These are phyloP conservation scores for Zaprionus camerounensis DNA, from an alignment of 1,140 invertebrate species.

Conservation along the genomic window DNA sequence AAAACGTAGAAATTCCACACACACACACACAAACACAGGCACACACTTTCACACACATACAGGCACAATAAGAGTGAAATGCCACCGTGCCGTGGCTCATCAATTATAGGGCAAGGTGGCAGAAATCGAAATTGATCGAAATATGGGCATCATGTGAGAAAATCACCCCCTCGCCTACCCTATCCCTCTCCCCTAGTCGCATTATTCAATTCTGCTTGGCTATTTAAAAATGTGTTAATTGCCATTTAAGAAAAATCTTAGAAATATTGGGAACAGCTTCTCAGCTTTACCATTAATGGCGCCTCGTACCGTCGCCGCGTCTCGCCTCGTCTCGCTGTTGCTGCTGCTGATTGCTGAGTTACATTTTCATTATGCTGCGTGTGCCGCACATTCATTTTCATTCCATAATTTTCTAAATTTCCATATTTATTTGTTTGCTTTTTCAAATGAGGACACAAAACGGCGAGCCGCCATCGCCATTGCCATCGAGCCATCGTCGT, in stretches of 20 bases:
- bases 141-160: constrained; percentile 36
- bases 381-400: constrained; percentile 21
- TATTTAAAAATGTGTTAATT: constrained; percentile 41
- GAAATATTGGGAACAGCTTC: constrained; percentile 10
- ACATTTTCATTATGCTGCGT: constrained; percentile 69
- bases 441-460: constrained; percentile 52
- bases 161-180: background rate
- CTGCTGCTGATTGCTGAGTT: constrained; percentile 31
- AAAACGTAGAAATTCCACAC: constrained; percentile 39
- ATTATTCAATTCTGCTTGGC: background rate
- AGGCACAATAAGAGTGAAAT: constrained; percentile 22
- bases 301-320: background rate
- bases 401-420: constrained; percentile 43
- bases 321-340: background rate
- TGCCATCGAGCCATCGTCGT: background rate
- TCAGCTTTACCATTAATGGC: constrained; percentile 16
- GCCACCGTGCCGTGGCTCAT: constrained; percentile 20
- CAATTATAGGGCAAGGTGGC: constrained; percentile 53
- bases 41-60: background rate
- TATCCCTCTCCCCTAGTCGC: background rate
- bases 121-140: constrained; percentile 50
- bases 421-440: constrained; percentile 55
- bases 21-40: background rate
- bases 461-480: constrained; percentile 37
- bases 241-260: constrained; percentile 20